A percentile compares a stretch with the other conserved stretches of the same genome.
Evolutionary conservation across 2,888 invertebrate genomes (phyloP).

Genomic region (Ophion ventricosus): DNA sequence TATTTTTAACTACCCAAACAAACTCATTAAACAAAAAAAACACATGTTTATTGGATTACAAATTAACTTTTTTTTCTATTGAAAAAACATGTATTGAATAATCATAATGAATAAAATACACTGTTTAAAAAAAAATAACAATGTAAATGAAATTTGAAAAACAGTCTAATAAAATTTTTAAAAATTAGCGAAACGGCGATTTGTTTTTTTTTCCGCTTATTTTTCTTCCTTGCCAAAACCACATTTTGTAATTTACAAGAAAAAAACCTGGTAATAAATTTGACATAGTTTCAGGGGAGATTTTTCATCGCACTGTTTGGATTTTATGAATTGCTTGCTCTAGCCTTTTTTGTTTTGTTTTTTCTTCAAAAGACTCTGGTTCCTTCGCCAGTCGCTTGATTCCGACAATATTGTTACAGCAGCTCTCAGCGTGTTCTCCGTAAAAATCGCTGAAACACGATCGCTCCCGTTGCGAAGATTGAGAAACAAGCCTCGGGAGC

Average conservation of each 20-base stretch:
- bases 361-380: not conserved
- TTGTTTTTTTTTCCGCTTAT: not conserved
- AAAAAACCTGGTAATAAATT: not conserved
- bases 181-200: not conserved
- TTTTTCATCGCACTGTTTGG: not conserved
- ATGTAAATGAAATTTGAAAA: not conserved
- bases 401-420: not conserved
- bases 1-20: no score
- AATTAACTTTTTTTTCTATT: no score
- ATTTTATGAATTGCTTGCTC: not conserved
- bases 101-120: not conserved
- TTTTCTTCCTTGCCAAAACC: not conserved
- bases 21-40: no score
- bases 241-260: not conserved
- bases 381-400: not conserved
- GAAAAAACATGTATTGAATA: no score
- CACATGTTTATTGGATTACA: no score
- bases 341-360: not conserved
- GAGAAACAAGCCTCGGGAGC: not conserved
- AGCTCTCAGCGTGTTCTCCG: not conserved
- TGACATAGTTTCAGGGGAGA: no score
- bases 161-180: not conserved
- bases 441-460: not conserved
- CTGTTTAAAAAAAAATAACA: not conserved
- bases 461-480: not conserved